These are phyloP conservation scores for Epinotia nisella DNA, from an alignment of 2,888 invertebrate genomes.

Conservation along the genomic window DNA sequence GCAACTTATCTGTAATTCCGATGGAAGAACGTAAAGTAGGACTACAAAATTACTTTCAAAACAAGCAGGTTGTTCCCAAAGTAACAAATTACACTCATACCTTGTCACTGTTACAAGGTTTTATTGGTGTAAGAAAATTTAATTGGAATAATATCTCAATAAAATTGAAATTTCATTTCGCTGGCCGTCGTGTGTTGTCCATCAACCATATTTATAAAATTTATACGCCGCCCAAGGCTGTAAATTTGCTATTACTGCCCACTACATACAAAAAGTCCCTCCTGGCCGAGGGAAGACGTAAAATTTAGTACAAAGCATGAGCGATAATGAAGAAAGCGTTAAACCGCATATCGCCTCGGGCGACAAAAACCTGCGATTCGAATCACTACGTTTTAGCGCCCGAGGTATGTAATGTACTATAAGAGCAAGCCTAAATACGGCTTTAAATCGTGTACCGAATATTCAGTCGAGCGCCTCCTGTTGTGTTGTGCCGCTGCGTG, in stretches of 20 bases:
- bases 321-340: too few relatives aligned
- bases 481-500: constrained; percentile 15
- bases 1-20: too few relatives aligned
- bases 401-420: background rate
- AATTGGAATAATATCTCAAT: background rate
- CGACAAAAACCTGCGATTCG: too few relatives aligned
- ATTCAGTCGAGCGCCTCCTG: constrained; percentile 26
- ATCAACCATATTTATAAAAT: background rate
- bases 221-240: too few relatives aligned
- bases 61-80: constrained; percentile 2
- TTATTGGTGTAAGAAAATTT: background rate
- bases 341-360: too few relatives aligned
- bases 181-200: background rate
- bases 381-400: too few relatives aligned
- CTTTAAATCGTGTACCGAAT: constrained; percentile 20
- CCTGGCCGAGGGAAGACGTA: too few relatives aligned
- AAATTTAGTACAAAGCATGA: too few relatives aligned
- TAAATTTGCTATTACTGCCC: too few relatives aligned
- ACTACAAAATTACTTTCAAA: background rate
- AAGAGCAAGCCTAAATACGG: background rate
- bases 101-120: background rate
- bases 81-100: background rate
- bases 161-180: background rate
- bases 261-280: too few relatives aligned
- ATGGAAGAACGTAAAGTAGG: too few relatives aligned